phyloP scores from a whole-genome alignment of 2,797 vertebrate species.

The Esox lucius region DNA sequence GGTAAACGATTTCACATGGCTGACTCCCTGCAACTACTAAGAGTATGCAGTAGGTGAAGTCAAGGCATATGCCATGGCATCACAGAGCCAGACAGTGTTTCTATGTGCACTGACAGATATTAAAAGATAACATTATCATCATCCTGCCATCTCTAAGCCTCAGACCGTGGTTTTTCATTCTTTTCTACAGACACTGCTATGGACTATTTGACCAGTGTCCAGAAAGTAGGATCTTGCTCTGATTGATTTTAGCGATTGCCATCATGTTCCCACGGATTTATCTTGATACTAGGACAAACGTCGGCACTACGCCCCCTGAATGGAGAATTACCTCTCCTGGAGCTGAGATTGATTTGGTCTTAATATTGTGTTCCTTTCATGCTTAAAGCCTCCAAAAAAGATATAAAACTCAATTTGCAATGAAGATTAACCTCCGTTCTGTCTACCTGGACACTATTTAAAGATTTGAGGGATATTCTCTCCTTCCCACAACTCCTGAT shows the following conservation, averaged over 20 bases:
- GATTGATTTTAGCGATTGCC: constrained; percentile 40
- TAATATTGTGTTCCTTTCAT: constrained; percentile 15
- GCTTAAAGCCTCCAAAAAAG: constrained; percentile 41
- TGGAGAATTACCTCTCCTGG: neutral
- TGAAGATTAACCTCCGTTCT: constrained; percentile 18
- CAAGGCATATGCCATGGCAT: neutral
- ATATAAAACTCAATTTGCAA: constrained; percentile 23
- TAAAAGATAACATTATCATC: constrained; percentile 20
- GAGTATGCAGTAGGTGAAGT: neutral
- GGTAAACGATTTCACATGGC: neutral
- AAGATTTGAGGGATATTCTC: neutral
- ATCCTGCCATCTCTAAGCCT: constrained; percentile 25
- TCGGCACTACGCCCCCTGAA: neutral
- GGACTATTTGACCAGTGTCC: constrained; percentile 30
- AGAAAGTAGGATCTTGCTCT: constrained; percentile 36
- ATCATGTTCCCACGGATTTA: constrained; percentile 29
- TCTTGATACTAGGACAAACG: constrained; percentile 27
- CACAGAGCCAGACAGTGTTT: constrained; percentile 1
- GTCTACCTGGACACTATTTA: constrained; percentile 4
- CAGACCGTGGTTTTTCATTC: constrained; percentile 30
- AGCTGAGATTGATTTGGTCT: constrained; percentile 4
- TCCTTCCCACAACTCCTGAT: neutral
- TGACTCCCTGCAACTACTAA: neutral
- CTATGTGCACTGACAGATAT: constrained; percentile 24
- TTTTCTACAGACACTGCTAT: neutral